Conservation (phyloP, 2,797 vertebrate species). For the Holocentrus rufus region DNA sequence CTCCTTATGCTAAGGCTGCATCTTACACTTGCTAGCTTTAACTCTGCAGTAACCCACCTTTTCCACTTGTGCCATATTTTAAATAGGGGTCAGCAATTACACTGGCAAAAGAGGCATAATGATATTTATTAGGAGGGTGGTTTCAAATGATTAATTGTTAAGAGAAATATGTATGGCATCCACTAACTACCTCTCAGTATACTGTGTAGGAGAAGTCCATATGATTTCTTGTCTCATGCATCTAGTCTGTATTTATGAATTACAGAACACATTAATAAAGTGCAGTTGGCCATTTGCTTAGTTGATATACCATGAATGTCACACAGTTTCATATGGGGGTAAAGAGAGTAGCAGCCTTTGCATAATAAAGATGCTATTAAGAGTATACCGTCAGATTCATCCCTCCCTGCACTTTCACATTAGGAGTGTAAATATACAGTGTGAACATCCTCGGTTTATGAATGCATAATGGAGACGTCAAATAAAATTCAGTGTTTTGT, state of each 20-base stretch:
- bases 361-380: conserved; percentile 2
- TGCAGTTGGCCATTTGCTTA: neutral
- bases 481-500: conserved; percentile 1
- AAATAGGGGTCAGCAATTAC: neutral
- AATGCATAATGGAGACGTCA: neutral
- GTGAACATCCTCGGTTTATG: neutral
- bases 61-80: neutral
- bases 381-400: neutral
- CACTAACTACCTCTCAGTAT: neutral
- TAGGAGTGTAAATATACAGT: conserved; percentile 2
- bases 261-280: conserved; percentile 2
- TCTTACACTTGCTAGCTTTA: neutral
- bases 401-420: neutral
- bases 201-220: neutral
- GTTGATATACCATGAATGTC: neutral
- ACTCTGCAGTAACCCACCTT: neutral
- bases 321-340: neutral
- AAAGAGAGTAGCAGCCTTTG: neutral
- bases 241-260: neutral
- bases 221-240: neutral
- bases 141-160: neutral
- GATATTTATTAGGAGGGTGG: neutral
- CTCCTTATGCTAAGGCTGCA: neutral
- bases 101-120: neutral
- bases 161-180: neutral